Base-by-base conservation (phyloP, 2,888 invertebrate species). In the Cataglyphis rosenhaueri region DNA sequence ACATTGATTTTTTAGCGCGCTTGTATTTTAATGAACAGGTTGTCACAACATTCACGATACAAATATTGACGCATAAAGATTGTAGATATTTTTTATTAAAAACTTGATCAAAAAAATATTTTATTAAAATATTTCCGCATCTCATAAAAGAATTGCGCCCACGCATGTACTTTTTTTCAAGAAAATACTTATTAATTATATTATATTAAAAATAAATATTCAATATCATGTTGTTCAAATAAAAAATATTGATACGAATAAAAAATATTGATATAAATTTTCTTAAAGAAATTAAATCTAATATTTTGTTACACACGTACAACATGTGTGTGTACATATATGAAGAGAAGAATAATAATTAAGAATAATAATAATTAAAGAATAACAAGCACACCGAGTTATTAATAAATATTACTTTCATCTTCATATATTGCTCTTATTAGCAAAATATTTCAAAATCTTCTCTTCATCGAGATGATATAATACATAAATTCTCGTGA, bases 171-270 rank as follows among this genome's bases (percentile, higher is more conserved):
- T 15, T 61, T 25, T 25, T 18, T 61, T 29, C 48, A 8, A 48
- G 0, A 41, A 65, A 25, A 41, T 41, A 0, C 9, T 41, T n/a
- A 21, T 41, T 25, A 15, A 21, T 12, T 2, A 65, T 0, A 25
- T 41, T 65, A 65, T 65, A 12, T 65, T 8, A 44, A 25, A 66
- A 6, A 41, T n/a, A 38, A 65, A 44, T 44, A 21, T 44, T 65
- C 25, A 21, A 57, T n/a, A 57, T 57, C 10, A 41, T 15, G 8
- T n/a, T 64, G 10, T 5, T 64, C 8, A 29, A 48, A 25, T n/a
- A 38, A 25, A 18, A 44, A 66, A 66, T 66, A 66, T 48, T 48
- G 10, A 44, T 41, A 2, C 29, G 2, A 29, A 29, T 29, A 35
- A 41, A 15, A 41, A 65, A 65, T 65, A 65, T 44, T 44, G 25